Evolutionary conservation across 2,797 vertebrate species (phyloP).

Genomic region (Falco biarmicus): DNA sequence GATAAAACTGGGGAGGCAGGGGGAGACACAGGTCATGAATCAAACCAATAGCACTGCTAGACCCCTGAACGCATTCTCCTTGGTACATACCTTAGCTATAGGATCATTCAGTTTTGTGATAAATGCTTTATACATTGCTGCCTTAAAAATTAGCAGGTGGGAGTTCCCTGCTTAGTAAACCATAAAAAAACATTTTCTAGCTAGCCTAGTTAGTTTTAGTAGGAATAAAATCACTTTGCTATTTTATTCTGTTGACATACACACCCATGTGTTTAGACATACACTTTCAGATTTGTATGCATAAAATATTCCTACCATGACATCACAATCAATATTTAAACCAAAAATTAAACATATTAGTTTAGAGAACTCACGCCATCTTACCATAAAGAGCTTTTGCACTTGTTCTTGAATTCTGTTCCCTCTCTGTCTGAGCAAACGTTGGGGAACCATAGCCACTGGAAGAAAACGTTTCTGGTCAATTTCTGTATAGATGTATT

Average conservation of each 20-base stretch:
- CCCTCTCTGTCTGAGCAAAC: slow-evolving; percentile 73
- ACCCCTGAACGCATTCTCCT: not conserved
- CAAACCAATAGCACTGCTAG: not conserved
- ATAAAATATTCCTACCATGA: not conserved
- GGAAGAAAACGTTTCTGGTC: slow-evolving; percentile 53
- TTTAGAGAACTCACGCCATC: not conserved
- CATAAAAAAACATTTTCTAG: not conserved
- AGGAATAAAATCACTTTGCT: not conserved
- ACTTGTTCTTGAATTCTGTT: slow-evolving; percentile 75
- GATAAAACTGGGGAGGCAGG: not conserved
- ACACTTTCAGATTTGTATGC: not conserved
- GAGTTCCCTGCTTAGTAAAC: not conserved
- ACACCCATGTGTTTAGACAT: fast-evolving
- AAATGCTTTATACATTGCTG: not conserved
- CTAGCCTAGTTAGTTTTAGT: not conserved
- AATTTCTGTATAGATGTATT: not conserved
- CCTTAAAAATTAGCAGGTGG: not conserved
- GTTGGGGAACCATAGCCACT: slow-evolving; percentile 79
- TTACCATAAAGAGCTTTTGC: slow-evolving; percentile 83
- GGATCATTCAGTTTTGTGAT: not conserved
- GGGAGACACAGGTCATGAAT: not conserved
- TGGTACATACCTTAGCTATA: not conserved
- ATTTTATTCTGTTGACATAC: not conserved
- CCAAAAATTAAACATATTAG: not conserved
- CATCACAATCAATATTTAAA: not conserved